A percentile compares a stretch with the other conserved stretches of the same genome.
phyloP scores from a whole-genome alignment of 2,797 vertebrate species.

The Somateria mollissima region DNA sequence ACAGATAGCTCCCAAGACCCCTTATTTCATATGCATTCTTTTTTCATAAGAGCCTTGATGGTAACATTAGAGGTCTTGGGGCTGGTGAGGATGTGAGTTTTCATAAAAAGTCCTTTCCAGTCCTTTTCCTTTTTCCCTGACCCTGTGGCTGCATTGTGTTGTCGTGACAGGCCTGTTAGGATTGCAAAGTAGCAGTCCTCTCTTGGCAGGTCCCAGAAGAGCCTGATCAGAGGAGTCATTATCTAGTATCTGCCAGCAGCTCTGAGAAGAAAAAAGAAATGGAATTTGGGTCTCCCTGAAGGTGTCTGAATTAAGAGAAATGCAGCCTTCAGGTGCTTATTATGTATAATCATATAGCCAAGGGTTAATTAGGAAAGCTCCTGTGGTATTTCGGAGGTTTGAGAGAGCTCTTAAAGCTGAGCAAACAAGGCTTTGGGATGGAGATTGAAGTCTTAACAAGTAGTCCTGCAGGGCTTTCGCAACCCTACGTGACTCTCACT shows the following conservation, averaged over 20 bases:
- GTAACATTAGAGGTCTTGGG: background rate
- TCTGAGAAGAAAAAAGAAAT: background rate
- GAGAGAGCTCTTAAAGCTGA: background rate
- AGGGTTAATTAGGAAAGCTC: conserved; percentile 53
- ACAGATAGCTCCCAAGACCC: background rate
- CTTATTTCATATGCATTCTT: background rate
- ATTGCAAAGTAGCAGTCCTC: background rate
- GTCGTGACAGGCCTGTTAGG: background rate
- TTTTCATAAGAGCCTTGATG: background rate
- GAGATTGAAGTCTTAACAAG: background rate
- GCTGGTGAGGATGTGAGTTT: background rate
- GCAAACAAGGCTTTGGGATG: background rate
- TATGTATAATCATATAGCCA: background rate
- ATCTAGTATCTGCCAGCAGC: conserved; percentile 4
- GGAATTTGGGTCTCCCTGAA: conserved; percentile 26
- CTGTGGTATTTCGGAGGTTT: conserved; percentile 16
- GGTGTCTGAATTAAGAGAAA: conserved; percentile 25
- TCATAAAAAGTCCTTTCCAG: background rate
- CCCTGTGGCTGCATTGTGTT: background rate
- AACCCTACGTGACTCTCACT: background rate
- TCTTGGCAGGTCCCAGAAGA: background rate
- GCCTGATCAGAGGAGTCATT: background rate
- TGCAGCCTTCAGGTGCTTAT: conserved; percentile 18
- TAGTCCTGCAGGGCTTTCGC: background rate
- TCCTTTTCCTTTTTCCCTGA: background rate